These are phyloP conservation scores for Elephas maximus DNA, from an alignment of 2,113 vertebrate genomes.

Conservation along the genomic window DNA sequence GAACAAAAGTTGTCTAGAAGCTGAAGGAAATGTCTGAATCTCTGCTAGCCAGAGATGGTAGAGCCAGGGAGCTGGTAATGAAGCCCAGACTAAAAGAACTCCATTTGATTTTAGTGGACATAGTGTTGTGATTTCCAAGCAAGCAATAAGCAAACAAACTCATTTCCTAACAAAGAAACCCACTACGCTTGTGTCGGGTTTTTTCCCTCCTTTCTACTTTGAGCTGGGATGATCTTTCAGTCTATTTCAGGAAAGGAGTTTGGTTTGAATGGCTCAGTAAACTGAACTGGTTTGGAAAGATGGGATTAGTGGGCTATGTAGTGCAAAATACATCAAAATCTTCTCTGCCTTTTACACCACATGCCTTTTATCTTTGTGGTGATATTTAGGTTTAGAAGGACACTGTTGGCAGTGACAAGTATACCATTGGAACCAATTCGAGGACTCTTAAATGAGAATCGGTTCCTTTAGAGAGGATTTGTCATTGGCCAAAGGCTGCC, in stretches of 20 bases:
- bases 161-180: background rate
- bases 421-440: background rate
- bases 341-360: background rate
- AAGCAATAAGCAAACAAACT: slow-evolving; percentile 18
- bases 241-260: background rate
- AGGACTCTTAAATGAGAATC: background rate
- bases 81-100: background rate
- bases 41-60: background rate
- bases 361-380: background rate
- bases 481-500: background rate
- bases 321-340: background rate
- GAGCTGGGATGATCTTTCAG: background rate
- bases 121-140: background rate
- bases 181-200: background rate
- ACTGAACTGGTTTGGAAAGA: background rate
- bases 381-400: background rate
- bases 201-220: background rate
- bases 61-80: background rate
- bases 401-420: background rate
- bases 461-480: background rate
- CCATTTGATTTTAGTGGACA: background rate
- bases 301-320: background rate
- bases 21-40: background rate
- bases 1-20: background rate
- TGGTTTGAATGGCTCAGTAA: background rate